Base-by-base conservation (phyloP, 2,113 vertebrate species). In the Notothenia coriiceps region DNA sequence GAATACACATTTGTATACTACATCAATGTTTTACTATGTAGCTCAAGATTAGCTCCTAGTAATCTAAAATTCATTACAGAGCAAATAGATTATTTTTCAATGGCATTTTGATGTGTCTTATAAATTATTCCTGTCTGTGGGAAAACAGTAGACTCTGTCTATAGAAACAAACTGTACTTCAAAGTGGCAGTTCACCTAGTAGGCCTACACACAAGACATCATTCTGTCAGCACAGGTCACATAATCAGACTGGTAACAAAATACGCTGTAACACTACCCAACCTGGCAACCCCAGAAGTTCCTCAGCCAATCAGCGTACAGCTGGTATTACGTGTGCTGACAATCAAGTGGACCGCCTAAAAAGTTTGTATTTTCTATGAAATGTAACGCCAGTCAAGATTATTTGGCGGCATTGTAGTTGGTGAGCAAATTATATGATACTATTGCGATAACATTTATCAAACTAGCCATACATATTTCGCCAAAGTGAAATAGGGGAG, bases 281-380 rank as follows among this genome's bases (percentile, higher is more conserved):
- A 75, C 9, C 15, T 66, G 29, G 7, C 61, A 46, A 72, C 59
- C 18, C 1, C 17, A 7, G 25, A 55, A 40, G 40, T 44, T 60
- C n/a, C 2, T 44, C 64, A 82, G 46, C 92, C 90, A 91, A 89
- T 91, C 87, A 85, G 43, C 69, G 18, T 6, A 10, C 60, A 70
- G 62, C 1, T 54, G 4, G 49, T 1, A 0, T 5, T 35, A 70
- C 52, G 71, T 20, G 11, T 3, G 4, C n/a, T 14, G 40, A 25
- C 4, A 0, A 2, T 51, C 2, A 50, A 33, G 3, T 11, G 4
- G 18, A 44, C 49, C 49, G 57, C 57, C n/a, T n/a, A 43, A 49
- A 74, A 74, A 6, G 60, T 82, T 76, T 40, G 60, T 51, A 2
- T 43, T 43, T 56, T 7, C 29, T 49, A 10, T 2, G 2, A 8